A percentile compares a stretch with the other conserved stretches of the same genome.
These are phyloP conservation scores for Nestor notabilis DNA, from an alignment of 2,113 vertebrate genomes.

Conservation along the genomic window DNA sequence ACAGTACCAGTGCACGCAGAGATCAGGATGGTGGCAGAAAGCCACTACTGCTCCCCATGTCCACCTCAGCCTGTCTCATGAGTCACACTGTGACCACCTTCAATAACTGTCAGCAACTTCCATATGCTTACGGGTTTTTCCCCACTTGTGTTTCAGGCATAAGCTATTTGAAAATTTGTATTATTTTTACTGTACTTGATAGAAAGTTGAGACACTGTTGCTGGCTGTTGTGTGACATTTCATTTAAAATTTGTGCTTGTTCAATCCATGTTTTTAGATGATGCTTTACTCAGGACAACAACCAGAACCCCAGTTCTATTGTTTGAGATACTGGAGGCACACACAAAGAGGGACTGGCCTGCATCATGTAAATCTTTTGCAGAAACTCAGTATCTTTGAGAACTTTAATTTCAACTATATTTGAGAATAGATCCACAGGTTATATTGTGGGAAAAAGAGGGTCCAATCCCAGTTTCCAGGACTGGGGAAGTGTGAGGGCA, in stretches of 20 bases:
- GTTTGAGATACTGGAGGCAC: background rate
- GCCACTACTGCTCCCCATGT: background rate
- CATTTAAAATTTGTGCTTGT: background rate
- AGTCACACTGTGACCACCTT: background rate
- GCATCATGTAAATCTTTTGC: background rate
- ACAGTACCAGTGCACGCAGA: background rate
- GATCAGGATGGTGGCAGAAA: background rate
- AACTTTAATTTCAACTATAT: background rate
- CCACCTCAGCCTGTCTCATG: background rate
- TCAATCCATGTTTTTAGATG: background rate
- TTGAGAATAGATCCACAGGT: background rate
- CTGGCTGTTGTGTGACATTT: background rate
- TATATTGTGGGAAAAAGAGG: background rate
- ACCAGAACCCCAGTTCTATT: background rate
- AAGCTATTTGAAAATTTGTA: background rate
- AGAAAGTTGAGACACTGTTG: background rate
- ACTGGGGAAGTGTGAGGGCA: fast-evolving
- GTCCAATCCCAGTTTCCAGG: background rate
- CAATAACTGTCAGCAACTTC: background rate
- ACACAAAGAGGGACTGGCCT: background rate
- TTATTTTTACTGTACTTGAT: background rate
- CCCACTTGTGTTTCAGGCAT: background rate
- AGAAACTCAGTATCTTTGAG: background rate
- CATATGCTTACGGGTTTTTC: fast-evolving
- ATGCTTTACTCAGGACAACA: background rate